Evolutionary conservation across 2,888 invertebrate genomes (phyloP).

Genomic region (Cistogaster globosa): DNA sequence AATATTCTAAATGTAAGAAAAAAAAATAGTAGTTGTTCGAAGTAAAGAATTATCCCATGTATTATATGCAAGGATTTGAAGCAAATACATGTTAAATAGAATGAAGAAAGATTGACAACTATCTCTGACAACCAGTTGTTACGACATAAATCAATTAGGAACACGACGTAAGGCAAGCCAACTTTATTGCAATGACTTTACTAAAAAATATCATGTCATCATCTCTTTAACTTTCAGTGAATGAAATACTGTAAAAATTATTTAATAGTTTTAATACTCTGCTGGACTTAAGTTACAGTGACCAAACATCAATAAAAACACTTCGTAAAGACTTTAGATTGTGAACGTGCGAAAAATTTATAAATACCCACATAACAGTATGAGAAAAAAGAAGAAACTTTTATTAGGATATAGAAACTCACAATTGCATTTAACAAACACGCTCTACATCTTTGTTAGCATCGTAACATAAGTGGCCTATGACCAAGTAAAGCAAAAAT

Average conservation of each 20-base stretch:
- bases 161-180: no score
- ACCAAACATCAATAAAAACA: conserved; percentile 55
- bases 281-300: neutral
- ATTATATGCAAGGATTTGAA: no score
- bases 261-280: neutral
- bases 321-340: conserved; percentile 48
- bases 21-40: no score
- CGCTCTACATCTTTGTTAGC: conserved; percentile 22
- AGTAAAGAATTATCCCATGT: no score
- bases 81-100: no score
- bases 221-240: no score
- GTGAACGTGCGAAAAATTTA: conserved; percentile 63
- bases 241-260: neutral
- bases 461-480: conserved; percentile 18
- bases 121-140: no score
- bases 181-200: no score
- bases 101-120: no score
- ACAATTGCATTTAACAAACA: neutral
- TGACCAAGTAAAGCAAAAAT: conserved; percentile 17
- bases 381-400: neutral
- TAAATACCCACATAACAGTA: conserved; percentile 6
- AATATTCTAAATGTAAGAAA: no score
- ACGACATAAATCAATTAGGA: no score
- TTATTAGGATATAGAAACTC: conserved; percentile 33
- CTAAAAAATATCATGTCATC: no score